Percentiles rank a stretch among this genome's conserved stretches.
phyloP scores from a whole-genome alignment of 2,888 invertebrate genomes.

The Campoplex nolae region DNA sequence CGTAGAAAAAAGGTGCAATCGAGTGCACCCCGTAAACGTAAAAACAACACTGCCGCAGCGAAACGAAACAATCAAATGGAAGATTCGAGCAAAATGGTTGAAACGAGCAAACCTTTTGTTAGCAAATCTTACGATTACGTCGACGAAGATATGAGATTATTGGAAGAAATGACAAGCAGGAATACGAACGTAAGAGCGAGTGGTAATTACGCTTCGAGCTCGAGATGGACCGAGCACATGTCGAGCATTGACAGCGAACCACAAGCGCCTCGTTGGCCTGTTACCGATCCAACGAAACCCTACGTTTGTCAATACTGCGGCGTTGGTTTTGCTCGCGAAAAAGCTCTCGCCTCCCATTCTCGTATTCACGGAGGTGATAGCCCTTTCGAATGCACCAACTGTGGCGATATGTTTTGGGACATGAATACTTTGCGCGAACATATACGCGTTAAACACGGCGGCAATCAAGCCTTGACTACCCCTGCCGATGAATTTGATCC shows the following conservation, averaged over 20 bases:
- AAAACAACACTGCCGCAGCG: slow-evolving; percentile 77
- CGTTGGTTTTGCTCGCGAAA: slow-evolving; percentile 92
- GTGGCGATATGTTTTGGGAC: slow-evolving; percentile 94
- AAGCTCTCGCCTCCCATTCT: slow-evolving; percentile 92
- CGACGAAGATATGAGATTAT: slow-evolving; percentile 85
- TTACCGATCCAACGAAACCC: slow-evolving; percentile 90
- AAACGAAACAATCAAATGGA: slow-evolving; percentile 71
- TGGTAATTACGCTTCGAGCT: slow-evolving; percentile 84
- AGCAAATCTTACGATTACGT: slow-evolving; percentile 84
- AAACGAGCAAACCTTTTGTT: slow-evolving; percentile 65
- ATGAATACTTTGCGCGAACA: slow-evolving; percentile 87
- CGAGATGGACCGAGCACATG: slow-evolving; percentile 82
- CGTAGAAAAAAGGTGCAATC: slow-evolving; percentile 83
- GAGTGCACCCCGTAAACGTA: slow-evolving; percentile 82
- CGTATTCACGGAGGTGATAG: slow-evolving; percentile 92
- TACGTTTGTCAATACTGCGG: slow-evolving; percentile 93
- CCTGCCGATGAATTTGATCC: slow-evolving; percentile 84
- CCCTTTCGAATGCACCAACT: slow-evolving; percentile 91
- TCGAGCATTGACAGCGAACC: slow-evolving; percentile 65
- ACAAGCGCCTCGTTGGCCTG: slow-evolving; percentile 85
- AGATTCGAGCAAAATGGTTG: slow-evolving; percentile 55
- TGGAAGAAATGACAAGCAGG: slow-evolving; percentile 84
- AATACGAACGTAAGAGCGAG: slow-evolving; percentile 78
- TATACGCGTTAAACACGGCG: slow-evolving; percentile 87
- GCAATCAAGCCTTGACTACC: slow-evolving; percentile 72